Evolutionary conservation across 2,888 invertebrate genomes (phyloP), one percentile per base, ranked within the genome.

Genomic region (Tetranychus piercei): DNA sequence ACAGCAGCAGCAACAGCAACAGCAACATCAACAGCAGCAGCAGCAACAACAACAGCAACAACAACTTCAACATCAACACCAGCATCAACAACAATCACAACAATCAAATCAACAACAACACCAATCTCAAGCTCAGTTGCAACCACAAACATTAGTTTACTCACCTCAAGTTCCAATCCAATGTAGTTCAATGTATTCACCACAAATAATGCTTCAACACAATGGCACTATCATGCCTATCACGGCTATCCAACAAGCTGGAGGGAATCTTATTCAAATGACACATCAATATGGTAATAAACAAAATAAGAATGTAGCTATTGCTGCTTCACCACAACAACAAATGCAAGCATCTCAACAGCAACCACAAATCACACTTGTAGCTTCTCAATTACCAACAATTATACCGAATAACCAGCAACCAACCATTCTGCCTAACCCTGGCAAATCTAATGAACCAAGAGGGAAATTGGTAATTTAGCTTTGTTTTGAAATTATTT

Each of bases 141-240:
- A 73, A 73, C 34, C 55, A 34, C 73, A 73, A 73, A 23, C 65
- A 44, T 73, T 65, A 43, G 15, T 55, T 55, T 55, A 55, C 15
- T 55, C 15, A 6, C 55, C 55, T 55, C 34, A 34, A 34, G 34
- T 34, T 34, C 34, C 55, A 55, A 55, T 55, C 55, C 11, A 15
- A 15, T 55, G 55, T 34, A 34, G 55, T 55, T 7, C 55, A 6
- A 15, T 55, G 55, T 15, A 15, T 15, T 15, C 55, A 15, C 55
- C 9, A 55, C 55, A 55, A 15, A 55, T 55, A 6, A 55, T 55
- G 55, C 9, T 55, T 55, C 6, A 3, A 55, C 55, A 9, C 9
- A 55, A 55, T 55, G 15, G 34, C 3, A 34, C 34, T 34, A 9
- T 55, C 55, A 55, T 55, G 34, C 55, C 55, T 55, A 15, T 69